These are phyloP conservation scores for Drosophila fulvimacula DNA, from an alignment of 2,888 invertebrate genomes.

Conservation along the genomic window DNA sequence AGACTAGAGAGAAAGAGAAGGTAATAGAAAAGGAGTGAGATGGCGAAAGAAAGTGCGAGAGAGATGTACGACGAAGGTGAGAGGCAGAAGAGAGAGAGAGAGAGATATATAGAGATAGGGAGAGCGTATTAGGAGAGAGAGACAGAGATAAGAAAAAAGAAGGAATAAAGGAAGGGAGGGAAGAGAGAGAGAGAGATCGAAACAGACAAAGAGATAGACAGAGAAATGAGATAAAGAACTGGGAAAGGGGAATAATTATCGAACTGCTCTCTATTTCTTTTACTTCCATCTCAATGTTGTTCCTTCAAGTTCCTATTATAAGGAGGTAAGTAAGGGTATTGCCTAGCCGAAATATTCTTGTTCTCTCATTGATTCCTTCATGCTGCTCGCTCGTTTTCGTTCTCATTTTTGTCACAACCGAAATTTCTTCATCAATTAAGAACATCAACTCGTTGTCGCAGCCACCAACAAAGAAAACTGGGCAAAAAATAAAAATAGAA, in stretches of 20 bases:
- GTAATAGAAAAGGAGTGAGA: neutral
- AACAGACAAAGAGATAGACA: neutral
- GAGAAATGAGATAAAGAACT: neutral
- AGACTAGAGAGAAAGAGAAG: neutral
- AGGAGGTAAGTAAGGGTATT: conserved; percentile 14
- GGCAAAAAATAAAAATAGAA: conserved; percentile 12
- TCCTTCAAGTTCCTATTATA: neutral
- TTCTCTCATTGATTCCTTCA: neutral
- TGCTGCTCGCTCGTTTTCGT: neutral
- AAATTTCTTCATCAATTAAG: conserved; percentile 81
- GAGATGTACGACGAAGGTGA: no score
- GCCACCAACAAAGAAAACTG: conserved; percentile 49
- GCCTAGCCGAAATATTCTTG: neutral
- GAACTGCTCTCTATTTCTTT: neutral
- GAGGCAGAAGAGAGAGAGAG: no score
- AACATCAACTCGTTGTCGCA: conserved; percentile 75
- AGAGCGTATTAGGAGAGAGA: neutral
- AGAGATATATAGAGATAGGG: neutral
- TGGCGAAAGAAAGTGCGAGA: no score
- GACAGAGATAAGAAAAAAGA: no score
- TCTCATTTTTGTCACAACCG: conserved; percentile 63
- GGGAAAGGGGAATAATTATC: neutral
- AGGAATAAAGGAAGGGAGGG: neutral
- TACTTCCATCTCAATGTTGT: no score
- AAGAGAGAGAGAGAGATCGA: no score